Evolutionary conservation across 53 echinoderm and acorn worm genomes (phyloP), one percentile per base, ranked within the genome.

Genomic region (Holothuria leucospilota): DNA sequence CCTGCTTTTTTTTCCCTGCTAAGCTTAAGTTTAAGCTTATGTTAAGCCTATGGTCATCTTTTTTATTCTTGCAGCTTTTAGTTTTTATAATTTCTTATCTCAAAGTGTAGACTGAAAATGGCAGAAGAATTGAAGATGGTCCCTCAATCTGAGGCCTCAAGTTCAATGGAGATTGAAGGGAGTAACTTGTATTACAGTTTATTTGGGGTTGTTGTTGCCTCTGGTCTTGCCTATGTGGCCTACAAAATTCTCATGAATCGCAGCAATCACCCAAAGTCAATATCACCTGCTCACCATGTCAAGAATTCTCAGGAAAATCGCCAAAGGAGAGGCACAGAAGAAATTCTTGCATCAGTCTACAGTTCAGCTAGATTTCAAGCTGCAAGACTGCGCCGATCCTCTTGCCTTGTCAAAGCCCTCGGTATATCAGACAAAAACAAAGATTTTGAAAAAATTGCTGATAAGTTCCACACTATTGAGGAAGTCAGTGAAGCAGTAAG

Each of bases 401-500:
- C 93, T 7, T 53, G 88, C 29, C 84, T 90, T 16, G 77, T 94
- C 23, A 85, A 92, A 21, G 77, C 89, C 23, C 40, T 75, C 12
- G 77, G 79, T 26, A 91, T 81, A 6, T 46, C 38, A 12, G 81
- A 71, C 60, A 69, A 39, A 16, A 84, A 63, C 29, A 26, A 69
- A 8, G 73, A 91, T n/a, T 95, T 94, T 52, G 74, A 86, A 30
- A 72, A 71, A 39, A 95, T 96, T 14, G 86, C 85, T 15, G 98
- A 97, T 77, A 93, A 92, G 39, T 97, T 97, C 53, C 67, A 86
- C 59, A 85, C 93, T 2, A 38, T 95, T 62, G 95, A 95, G 67
- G 98, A 97, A 56, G 98, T 97, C 68, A 95, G 90, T 39, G 86
- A 93, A 46, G 98, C 98, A 0, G 59, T 97, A 11, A 87, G 88